phyloP scores from a whole-genome alignment of 2,113 vertebrate species.

The Crotalus tigris region DNA sequence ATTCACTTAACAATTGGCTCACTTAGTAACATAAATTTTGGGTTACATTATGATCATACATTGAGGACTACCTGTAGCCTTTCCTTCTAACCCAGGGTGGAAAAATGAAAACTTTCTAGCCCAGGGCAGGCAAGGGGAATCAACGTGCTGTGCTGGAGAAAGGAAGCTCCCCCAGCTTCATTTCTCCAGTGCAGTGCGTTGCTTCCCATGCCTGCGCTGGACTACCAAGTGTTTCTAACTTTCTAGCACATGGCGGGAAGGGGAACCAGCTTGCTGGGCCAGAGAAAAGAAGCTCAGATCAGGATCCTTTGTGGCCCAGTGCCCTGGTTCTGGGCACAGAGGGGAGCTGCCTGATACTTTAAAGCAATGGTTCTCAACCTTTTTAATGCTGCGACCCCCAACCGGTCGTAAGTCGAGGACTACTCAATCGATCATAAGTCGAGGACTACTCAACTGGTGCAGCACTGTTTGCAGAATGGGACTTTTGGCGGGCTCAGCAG shows the following conservation, averaged over 20 bases:
- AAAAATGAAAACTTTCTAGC: background rate
- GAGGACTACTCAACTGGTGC: no score
- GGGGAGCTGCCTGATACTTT: background rate
- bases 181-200: no score
- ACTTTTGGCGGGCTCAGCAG: no score
- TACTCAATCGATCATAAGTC: no score
- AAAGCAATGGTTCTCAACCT: no score
- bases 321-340: background rate
- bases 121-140: background rate
- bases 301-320: background rate
- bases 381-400: no score
- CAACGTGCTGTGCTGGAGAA: background rate
- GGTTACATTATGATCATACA: background rate
- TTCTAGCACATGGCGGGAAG: background rate
- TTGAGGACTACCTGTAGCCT: background rate
- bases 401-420: no score
- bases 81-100: background rate
- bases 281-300: background rate
- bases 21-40: background rate
- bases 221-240: background rate
- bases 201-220: no score
- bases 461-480: no score
- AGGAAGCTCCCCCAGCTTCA: background rate
- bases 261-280: background rate
- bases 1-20: background rate